phyloP scores from a whole-genome alignment of 2,113 vertebrate genomes.

The Heterotilapia buettikoferi region DNA sequence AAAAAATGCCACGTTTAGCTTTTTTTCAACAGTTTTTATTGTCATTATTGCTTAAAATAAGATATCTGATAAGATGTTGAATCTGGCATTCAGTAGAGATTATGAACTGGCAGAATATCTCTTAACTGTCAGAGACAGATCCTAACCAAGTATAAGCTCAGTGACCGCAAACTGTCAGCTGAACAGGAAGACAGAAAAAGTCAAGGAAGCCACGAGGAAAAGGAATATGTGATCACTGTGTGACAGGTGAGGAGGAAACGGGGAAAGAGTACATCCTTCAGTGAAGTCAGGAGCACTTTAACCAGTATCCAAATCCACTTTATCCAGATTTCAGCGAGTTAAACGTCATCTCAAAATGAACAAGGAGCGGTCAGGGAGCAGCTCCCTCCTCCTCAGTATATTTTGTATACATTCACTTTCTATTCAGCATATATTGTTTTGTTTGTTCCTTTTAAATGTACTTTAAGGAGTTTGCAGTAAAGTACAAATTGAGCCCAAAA shows the following conservation, averaged over 20 bases:
- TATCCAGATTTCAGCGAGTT: not conserved
- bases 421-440: not conserved
- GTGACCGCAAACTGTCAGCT: not conserved
- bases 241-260: not conserved
- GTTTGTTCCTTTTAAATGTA: not conserved
- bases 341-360: not conserved
- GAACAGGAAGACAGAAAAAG: not conserved
- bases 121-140: not conserved
- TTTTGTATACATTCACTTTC: not conserved
- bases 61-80: not conserved
- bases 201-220: not conserved
- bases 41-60: not conserved
- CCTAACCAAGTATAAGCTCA: not conserved
- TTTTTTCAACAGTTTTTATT: too few species aligned
- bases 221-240: not conserved
- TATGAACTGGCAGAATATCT: not conserved
- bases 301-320: not conserved
- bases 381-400: not conserved
- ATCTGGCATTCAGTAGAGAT: not conserved
- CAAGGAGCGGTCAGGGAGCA: not conserved
- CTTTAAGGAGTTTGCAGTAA: not conserved
- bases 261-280: not conserved
- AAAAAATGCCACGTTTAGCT: accelerated
- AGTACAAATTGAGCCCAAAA: not conserved
- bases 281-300: not conserved